These are phyloP conservation scores for Drosophila lowei DNA, from an alignment of 1,140 invertebrate species.

Conservation along the genomic window DNA sequence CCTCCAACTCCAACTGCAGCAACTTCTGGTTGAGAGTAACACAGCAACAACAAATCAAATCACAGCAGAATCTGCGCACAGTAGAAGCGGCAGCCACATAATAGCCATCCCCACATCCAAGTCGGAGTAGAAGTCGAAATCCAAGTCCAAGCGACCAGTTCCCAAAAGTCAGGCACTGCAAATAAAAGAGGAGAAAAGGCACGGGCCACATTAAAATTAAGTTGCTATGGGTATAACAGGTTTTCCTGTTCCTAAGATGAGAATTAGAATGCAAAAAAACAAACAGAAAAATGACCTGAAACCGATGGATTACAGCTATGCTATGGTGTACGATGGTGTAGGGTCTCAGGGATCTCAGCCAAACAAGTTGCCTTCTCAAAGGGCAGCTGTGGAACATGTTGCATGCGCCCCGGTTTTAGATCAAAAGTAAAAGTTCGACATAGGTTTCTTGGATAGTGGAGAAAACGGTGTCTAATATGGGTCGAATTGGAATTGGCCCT, in stretches of 20 bases:
- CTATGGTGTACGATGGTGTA: no score
- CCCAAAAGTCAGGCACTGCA: constrained; percentile 56
- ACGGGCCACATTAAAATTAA: constrained; percentile 63
- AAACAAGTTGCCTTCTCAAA: no score
- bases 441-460: no score
- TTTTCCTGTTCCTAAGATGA: constrained; percentile 24
- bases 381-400: no score
- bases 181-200: constrained; percentile 49
- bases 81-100: constrained; percentile 51
- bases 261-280: constrained; percentile 35
- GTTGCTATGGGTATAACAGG: constrained; percentile 41
- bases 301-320: not conserved
- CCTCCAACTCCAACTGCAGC: constrained; percentile 28
- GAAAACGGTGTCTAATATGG: no score
- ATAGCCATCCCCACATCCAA: constrained; percentile 43
- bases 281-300: constrained; percentile 24
- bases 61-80: constrained; percentile 46
- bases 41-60: constrained; percentile 48
- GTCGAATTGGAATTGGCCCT: no score
- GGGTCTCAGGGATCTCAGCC: no score
- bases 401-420: no score
- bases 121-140: constrained; percentile 13
- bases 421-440: no score
- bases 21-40: constrained; percentile 34
- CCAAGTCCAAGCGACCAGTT: constrained; percentile 47